Evolutionary conservation across 2,113 vertebrate genomes (phyloP), one percentile per base, ranked within the genome.

Genomic region (Perccottus glenii): DNA sequence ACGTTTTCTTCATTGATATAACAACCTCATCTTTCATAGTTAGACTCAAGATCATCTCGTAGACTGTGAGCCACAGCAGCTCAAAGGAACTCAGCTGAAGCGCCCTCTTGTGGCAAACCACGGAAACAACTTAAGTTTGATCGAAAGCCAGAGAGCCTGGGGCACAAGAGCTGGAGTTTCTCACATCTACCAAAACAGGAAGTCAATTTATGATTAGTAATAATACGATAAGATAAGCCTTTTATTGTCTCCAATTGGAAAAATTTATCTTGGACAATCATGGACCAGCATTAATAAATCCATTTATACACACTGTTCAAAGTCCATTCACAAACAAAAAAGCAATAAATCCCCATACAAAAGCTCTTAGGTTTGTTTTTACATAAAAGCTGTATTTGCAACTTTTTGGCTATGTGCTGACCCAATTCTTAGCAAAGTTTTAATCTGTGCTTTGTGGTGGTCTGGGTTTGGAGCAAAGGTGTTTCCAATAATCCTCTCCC

Each of bases 31-130:
- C 52, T 48, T 43, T 77, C 53, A 63, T 15, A 35, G 11, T 61
- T 40, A 59, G 33, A 5, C 48, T 64, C 12, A 35, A 33, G 27
- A 65, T 40, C 50, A 50, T 45, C 64, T 44, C 48, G 46, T 15
- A 60, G 11, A 15, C 27, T 7, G 9, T 9, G 59, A 46, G 40
- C 64, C 35, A 51, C 63, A 53, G 62, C 56, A 59, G 62, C 50
- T 71, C 38, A 64, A 53, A 67, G 58, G 40, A 48, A 27, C 19
- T 27, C 19, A 27, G 19, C 19, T 27, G 42, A 68, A 77, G 56
- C 84, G 84, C 89, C 91, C 88, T 80, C 92, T 81, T 64, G 89
- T 89, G 91, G 89, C 33, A 3, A 0, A 49, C 14, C 11, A 6
- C 16, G 55, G 38, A 7, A 48, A 14, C 19, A 27, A 27, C 19